Conservation (phyloP, 2,113 vertebrate species). For the Pterophyllum scalare region DNA sequence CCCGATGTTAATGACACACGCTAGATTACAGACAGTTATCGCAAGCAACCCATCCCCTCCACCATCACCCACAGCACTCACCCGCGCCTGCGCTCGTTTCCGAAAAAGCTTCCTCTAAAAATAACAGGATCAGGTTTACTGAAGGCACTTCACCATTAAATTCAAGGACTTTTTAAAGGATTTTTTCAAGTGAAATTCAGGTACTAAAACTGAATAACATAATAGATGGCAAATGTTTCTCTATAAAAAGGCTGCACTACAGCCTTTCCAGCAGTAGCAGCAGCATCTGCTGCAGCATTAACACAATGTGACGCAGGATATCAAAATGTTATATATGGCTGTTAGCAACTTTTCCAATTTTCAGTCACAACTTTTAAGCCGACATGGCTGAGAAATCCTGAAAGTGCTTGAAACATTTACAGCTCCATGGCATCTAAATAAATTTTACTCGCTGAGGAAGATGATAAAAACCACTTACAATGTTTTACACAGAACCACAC, state of each 20-base stretch:
- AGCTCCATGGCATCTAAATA: no score
- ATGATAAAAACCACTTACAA: no score
- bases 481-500: no score
- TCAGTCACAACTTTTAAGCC: neutral
- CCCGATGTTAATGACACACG: conserved; percentile 73
- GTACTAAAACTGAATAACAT: neutral
- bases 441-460: no score
- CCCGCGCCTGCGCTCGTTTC: conserved; percentile 23
- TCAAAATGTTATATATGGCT: neutral
- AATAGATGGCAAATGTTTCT: neutral
- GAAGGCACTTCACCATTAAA: neutral
- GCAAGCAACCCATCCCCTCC: conserved; percentile 43
- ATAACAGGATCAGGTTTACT: conserved; percentile 31
- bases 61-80: conserved; percentile 39
- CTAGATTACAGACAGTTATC: conserved; percentile 73
- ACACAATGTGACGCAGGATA: neutral
- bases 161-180: conserved; percentile 17
- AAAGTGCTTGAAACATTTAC: neutral
- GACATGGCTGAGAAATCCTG: neutral
- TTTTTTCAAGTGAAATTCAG: neutral
- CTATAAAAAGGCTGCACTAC: neutral
- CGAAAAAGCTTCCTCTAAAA: conserved; percentile 25
- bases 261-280: neutral
- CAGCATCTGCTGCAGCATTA: neutral
- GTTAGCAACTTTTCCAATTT: neutral